These are phyloP conservation scores for Mesorhabditis belari DNA, from an alignment of 2,888 invertebrate species.

Conservation along the genomic window DNA sequence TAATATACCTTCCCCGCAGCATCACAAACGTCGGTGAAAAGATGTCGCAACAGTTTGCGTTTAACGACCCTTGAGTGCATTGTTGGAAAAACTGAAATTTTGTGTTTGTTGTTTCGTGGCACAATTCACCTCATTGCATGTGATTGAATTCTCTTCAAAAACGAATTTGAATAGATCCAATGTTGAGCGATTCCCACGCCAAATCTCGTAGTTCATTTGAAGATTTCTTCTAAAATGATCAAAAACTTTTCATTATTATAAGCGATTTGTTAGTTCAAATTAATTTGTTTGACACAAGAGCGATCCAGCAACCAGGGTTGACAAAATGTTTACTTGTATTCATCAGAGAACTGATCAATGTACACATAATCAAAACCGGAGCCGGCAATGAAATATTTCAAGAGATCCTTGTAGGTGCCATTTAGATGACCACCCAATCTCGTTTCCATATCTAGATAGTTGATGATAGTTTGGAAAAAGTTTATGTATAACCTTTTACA, in stretches of 20 bases:
- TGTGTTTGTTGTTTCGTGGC: no score
- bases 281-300: no score
- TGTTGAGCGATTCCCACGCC: conserved; percentile 16
- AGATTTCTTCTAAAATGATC: neutral
- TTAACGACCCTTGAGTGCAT: conserved; percentile 20
- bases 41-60: conserved; percentile 24
- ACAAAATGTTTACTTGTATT: no score
- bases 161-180: conserved; percentile 24
- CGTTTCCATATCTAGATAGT: conserved; percentile 14
- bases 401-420: conserved; percentile 5
- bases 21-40: conserved; percentile 26
- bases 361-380: conserved; percentile 10
- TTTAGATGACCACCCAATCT: conserved; percentile 14
- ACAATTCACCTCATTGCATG: conserved; percentile 11
- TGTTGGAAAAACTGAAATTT: conserved; percentile 16
- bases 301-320: no score
- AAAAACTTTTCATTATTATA: neutral
- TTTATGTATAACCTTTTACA: conserved; percentile 9
- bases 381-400: conserved; percentile 7
- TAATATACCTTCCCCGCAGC: conserved; percentile 20
- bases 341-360: conserved; percentile 11
- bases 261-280: no score
- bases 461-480: neutral
- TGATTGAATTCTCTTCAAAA: conserved; percentile 15
- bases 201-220: conserved; percentile 6